These are phyloP conservation scores for Salpingus planirostris DNA, from an alignment of 2,888 invertebrate species.

Conservation along the genomic window DNA sequence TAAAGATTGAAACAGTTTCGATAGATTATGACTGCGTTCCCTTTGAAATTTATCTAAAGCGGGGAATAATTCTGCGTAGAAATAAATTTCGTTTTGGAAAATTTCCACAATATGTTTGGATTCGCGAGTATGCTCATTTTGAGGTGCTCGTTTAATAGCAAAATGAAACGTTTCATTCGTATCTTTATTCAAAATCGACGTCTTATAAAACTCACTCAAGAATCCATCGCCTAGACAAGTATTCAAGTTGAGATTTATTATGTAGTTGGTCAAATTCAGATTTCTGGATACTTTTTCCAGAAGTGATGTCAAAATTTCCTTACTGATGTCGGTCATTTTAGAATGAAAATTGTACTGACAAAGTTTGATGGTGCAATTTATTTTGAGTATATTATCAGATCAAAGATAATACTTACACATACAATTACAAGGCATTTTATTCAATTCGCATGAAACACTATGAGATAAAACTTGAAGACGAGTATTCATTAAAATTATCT, in stretches of 20 bases:
- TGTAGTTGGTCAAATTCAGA: conserved; percentile 2
- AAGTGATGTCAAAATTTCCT: neutral
- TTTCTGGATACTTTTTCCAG: neutral
- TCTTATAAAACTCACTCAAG: conserved; percentile 2
- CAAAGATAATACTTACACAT: too few species aligned
- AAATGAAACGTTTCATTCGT: neutral
- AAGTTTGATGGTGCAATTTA: too few species aligned
- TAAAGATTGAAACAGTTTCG: neutral
- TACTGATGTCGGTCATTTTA: too few species aligned
- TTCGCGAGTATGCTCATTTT: neutral
- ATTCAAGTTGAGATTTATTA: neutral
- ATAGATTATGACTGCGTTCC: neutral
- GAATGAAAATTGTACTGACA: too few species aligned
- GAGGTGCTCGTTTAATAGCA: conserved; percentile 4
- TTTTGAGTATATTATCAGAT: too few species aligned
- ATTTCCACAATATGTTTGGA: neutral
- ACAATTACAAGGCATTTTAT: neutral
- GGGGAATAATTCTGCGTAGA: conserved; percentile 2
- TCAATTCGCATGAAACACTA: too few species aligned
- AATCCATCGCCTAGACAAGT: conserved; percentile 1
- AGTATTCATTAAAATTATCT: too few species aligned
- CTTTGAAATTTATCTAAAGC: conserved; percentile 2
- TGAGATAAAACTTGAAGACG: too few species aligned
- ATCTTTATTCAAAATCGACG: neutral
- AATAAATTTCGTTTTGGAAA: conserved; percentile 2